These are phyloP conservation scores for Orthosia gothica DNA, from an alignment of 2,888 invertebrate species.

Conservation along the genomic window DNA sequence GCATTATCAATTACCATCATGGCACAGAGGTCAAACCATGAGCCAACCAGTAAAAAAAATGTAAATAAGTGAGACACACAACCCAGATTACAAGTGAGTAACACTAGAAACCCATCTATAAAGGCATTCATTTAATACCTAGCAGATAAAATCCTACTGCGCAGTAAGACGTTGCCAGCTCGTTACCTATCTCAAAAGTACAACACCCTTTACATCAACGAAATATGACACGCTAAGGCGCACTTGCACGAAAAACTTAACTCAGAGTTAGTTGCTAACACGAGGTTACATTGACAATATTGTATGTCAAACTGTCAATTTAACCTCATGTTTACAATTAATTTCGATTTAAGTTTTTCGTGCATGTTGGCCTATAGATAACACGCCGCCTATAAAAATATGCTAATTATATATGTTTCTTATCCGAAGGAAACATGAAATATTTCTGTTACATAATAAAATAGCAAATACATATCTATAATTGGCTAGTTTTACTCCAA, in stretches of 20 bases:
- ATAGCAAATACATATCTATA: background rate
- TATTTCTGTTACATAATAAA: constrained; percentile 49
- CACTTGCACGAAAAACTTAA: too few species aligned
- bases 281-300: too few species aligned
- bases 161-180: constrained; percentile 19
- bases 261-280: too few species aligned
- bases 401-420: background rate
- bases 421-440: constrained; percentile 14
- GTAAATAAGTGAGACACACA: background rate
- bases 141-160: constrained; percentile 19
- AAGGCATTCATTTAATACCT: constrained; percentile 1
- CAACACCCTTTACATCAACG: constrained; percentile 17
- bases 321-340: too few species aligned
- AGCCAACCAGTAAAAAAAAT: background rate
- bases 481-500: constrained; percentile 5
- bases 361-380: constrained; percentile 1
- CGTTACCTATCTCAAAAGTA: constrained; percentile 19
- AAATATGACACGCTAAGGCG: constrained; percentile 11
- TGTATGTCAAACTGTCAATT: too few species aligned
- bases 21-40: too few species aligned
- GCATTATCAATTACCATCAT: too few species aligned
- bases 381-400: constrained; percentile 1
- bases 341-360: too few species aligned
- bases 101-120: background rate
- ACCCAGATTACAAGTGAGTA: background rate